A percentile compares a stretch with the other conserved stretches of the same genome.
phyloP scores from a whole-genome alignment of 2,113 vertebrate genomes.

The Myxocyprinus asiaticus region DNA sequence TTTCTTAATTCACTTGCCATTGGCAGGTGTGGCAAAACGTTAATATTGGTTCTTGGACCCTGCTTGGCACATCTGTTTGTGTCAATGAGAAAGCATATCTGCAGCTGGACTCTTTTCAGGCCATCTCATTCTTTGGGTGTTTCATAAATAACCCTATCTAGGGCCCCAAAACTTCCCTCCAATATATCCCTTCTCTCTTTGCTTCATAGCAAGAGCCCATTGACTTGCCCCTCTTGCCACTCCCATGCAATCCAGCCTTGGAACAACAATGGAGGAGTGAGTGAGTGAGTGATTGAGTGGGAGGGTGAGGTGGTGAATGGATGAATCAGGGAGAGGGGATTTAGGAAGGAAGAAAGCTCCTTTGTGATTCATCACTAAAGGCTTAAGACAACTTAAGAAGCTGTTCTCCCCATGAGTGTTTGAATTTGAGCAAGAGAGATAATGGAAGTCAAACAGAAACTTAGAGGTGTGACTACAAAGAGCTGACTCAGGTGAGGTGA shows the following conservation, averaged over 20 bases:
- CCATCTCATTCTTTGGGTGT: slow-evolving; percentile 13
- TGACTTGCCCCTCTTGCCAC: not conserved
- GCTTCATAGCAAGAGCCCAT: slow-evolving; percentile 18
- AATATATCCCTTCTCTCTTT: slow-evolving; percentile 35
- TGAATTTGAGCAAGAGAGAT: slow-evolving; percentile 16
- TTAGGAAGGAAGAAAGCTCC: slow-evolving; percentile 7
- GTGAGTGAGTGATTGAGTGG: slow-evolving; percentile 37
- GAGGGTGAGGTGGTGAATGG: slow-evolving; percentile 28
- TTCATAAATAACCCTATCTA: slow-evolving; percentile 15
- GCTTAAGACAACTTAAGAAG: slow-evolving; percentile 25
- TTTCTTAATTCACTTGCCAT: too few species aligned
- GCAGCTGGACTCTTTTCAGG: slow-evolving; percentile 32
- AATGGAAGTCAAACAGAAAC: slow-evolving; percentile 36
- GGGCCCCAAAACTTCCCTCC: not conserved
- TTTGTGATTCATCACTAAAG: slow-evolving; percentile 26
- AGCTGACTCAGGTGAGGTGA: slow-evolving; percentile 19
- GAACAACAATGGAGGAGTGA: slow-evolving; percentile 33
- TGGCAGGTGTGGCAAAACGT: too few species aligned
- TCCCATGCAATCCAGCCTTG: slow-evolving; percentile 30
- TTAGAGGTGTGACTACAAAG: slow-evolving; percentile 37
- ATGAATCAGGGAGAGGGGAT: slow-evolving; percentile 33
- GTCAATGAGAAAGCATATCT: slow-evolving; percentile 8
- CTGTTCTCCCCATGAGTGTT: not conserved
- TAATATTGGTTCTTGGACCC: too few species aligned
- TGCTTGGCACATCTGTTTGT: not conserved